Evolutionary conservation across 2,797 vertebrate genomes (phyloP).

Genomic region (Macrochelys suwanniensis): DNA sequence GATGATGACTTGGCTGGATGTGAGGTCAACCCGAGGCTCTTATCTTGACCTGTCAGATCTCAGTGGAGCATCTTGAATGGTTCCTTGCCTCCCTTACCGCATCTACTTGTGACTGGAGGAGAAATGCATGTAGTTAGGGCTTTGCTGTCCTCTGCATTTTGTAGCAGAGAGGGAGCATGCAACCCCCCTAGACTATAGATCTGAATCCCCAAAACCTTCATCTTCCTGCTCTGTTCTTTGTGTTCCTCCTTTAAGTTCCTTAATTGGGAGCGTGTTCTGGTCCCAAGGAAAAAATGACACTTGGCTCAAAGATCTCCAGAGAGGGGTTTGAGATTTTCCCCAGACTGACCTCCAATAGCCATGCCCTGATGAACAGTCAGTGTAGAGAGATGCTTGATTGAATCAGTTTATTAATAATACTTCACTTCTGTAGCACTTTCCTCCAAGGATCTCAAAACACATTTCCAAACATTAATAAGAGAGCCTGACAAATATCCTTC

Average conservation of each 20-base stretch:
- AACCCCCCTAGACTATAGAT: background rate
- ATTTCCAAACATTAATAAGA: background rate
- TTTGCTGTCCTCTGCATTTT: background rate
- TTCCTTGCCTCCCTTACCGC: background rate
- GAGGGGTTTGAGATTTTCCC: background rate
- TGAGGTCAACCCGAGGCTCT: too few species aligned
- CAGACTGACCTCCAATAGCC: background rate
- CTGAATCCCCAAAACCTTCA: background rate
- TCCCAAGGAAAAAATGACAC: background rate
- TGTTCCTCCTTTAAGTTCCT: background rate
- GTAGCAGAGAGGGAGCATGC: background rate
- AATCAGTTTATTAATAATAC: background rate
- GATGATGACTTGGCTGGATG: background rate
- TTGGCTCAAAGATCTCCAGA: background rate
- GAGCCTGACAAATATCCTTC: background rate
- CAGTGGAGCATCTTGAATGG: background rate
- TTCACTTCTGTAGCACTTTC: background rate
- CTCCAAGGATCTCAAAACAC: background rate
- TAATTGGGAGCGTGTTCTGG: background rate
- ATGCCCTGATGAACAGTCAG: background rate
- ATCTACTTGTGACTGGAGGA: background rate
- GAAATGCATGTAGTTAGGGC: background rate
- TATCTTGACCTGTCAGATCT: background rate
- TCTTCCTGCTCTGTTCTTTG: background rate
- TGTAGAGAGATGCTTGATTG: background rate